A percentile compares a stretch with the other conserved stretches of the same genome.
Conservation (phyloP, 2,888 invertebrate genomes). For the Acanthosepion esculentum region DNA sequence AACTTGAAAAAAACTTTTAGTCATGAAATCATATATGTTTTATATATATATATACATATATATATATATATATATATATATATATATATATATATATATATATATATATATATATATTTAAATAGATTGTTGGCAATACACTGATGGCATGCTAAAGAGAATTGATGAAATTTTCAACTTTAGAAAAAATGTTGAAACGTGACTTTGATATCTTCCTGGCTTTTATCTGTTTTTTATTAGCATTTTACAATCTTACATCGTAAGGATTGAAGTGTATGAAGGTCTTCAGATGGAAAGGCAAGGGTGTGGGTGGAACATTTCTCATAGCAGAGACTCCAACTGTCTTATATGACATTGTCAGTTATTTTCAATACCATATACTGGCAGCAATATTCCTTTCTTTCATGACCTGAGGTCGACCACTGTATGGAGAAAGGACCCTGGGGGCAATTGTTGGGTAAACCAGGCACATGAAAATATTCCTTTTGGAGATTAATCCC, state of each 20-base stretch:
- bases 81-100: constrained; percentile 4
- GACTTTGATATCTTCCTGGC: background rate
- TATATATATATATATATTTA: background rate
- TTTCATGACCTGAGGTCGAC: background rate
- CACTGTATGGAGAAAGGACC: background rate
- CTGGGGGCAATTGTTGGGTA: background rate
- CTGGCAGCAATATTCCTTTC: background rate
- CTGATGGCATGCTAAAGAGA: constrained; percentile 1
- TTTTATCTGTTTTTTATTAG: background rate
- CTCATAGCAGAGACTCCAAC: background rate
- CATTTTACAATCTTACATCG: background rate
- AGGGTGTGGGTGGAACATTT: background rate
- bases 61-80: constrained; percentile 4
- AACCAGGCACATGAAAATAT: background rate
- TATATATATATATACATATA: background rate
- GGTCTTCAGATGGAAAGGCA: background rate
- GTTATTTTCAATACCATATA: constrained; percentile 11
- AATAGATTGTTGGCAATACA: background rate
- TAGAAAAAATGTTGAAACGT: background rate
- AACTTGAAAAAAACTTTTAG: background rate
- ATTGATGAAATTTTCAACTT: constrained; percentile 21
- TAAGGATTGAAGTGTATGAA: background rate
- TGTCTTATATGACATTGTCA: background rate
- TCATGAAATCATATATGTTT: background rate
- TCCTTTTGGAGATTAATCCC: background rate